Evolutionary conservation across 2,888 invertebrate genomes (phyloP), one percentile per base, ranked within the genome.

Genomic region (Thera britannica): DNA sequence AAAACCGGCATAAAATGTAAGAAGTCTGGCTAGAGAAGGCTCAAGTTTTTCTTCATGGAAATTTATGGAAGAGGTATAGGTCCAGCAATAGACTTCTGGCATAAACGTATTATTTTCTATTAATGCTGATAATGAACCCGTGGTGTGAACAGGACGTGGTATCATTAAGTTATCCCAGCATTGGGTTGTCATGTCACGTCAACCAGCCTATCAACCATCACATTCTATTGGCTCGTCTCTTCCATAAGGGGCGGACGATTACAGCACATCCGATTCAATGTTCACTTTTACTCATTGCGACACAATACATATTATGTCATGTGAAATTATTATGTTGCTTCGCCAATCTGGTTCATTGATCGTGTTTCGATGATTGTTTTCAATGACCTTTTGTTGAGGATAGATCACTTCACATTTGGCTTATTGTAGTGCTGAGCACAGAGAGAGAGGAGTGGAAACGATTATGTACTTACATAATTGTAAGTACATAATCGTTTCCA

Each of bases 211-310:
- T 78, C 75, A 75, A 71, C 55, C 55, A 74, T 71, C 69, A 65
- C 71, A 73, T 68, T 64, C 58, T 70, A 72, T 78, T 78, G 78
- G 56, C 58, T 57, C 51, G 51, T 60, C 65, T 66, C 59, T 78
- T 75, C 79, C 80, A 80, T 80, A 78, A 74, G 78, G 78, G 83
- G 82, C 77, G 80, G 74, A 62, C 71, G 76, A 79, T 87, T 86
- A 85, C 83, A 79, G 82, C 83, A 86, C 78, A 81, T 80, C 78
- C 78, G 72, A 80, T 78, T 70, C 68, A 83, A 82, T 80, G 78
- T 82, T 84, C 83, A 89, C 90, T 90, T 90, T 90, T 90, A 90
- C 89, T 87, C 72, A 79, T 78, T 71, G 72, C 79, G 71, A 80
- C 81, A 85, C 83, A 82, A 83, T 82, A 80, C 79, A 62, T 72